A percentile compares a stretch with the other conserved stretches of the same genome.
These are phyloP conservation scores for Cebidichthys violaceus DNA, from an alignment of 2,113 vertebrate species.

Conservation along the genomic window DNA sequence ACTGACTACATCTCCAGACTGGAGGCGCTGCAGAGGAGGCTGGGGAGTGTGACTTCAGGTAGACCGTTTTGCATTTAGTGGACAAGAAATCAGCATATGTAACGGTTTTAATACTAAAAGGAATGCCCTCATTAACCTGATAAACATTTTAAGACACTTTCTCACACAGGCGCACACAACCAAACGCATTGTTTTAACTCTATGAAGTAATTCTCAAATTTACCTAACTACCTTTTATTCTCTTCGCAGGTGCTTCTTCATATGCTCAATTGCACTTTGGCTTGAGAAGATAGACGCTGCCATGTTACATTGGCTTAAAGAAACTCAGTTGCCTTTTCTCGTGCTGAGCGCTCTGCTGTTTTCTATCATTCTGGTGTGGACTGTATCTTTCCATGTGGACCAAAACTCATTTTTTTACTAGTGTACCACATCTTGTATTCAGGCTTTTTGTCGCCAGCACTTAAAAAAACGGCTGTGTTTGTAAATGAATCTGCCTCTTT, in stretches of 20 bases:
- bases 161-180: neutral
- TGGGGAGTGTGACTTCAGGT: slow-evolving; percentile 94
- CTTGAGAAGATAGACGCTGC: slow-evolving; percentile 89
- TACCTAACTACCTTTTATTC: neutral
- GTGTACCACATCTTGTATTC: slow-evolving; percentile 78
- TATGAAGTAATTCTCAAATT: neutral
- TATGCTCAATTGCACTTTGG: slow-evolving; percentile 89
- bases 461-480: slow-evolving; percentile 84
- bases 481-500: slow-evolving; percentile 85
- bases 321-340: slow-evolving; percentile 87
- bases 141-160: neutral
- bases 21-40: slow-evolving; percentile 93
- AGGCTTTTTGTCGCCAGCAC: slow-evolving; percentile 83
- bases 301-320: slow-evolving; percentile 80
- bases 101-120: neutral
- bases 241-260: slow-evolving; percentile 85
- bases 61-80: neutral
- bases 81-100: neutral
- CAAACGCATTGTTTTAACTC: neutral
- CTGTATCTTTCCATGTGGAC: slow-evolving; percentile 87
- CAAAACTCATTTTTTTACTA: slow-evolving; percentile 84
- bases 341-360: slow-evolving; percentile 85
- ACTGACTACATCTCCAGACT: slow-evolving; percentile 95
- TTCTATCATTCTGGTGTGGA: slow-evolving; percentile 84
- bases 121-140: neutral